Evolutionary conservation across 1,140 invertebrate species (phyloP).

Genomic region (Brachionus koreanus): DNA sequence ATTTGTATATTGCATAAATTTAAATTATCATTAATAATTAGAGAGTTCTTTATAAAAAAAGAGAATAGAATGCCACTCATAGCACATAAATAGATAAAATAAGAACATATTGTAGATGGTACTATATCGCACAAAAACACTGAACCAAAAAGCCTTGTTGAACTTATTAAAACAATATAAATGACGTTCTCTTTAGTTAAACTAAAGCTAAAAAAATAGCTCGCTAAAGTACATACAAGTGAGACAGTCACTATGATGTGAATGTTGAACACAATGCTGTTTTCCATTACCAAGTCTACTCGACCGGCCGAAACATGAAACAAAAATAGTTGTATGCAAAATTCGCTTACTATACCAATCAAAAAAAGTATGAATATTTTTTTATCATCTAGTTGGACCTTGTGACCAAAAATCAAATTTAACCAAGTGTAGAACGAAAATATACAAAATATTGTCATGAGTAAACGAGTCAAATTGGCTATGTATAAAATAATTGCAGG

Average conservation of each 20-base stretch:
- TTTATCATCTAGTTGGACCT: background rate
- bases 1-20: constrained; percentile 33
- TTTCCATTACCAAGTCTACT: background rate
- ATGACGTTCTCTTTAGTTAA: background rate
- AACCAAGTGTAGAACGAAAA: constrained; percentile 36
- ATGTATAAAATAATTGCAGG: background rate
- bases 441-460: constrained; percentile 35
- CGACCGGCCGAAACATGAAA: background rate
- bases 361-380: constrained; percentile 15
- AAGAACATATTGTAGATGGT: constrained; percentile 12
- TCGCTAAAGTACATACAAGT: background rate
- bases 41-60: background rate
- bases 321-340: background rate
- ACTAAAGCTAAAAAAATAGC: background rate
- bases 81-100: constrained; percentile 22
- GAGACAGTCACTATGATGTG: background rate
- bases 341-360: constrained; percentile 26
- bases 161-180: background rate
- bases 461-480: background rate
- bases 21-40: constrained; percentile 8
- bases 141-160: constrained; percentile 12
- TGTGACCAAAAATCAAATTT: constrained; percentile 30
- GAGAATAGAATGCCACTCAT: constrained; percentile 7
- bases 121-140: background rate
- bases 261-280: background rate